Conservation (phyloP, 2,797 vertebrate genomes). For the Sphenodon punctatus region DNA sequence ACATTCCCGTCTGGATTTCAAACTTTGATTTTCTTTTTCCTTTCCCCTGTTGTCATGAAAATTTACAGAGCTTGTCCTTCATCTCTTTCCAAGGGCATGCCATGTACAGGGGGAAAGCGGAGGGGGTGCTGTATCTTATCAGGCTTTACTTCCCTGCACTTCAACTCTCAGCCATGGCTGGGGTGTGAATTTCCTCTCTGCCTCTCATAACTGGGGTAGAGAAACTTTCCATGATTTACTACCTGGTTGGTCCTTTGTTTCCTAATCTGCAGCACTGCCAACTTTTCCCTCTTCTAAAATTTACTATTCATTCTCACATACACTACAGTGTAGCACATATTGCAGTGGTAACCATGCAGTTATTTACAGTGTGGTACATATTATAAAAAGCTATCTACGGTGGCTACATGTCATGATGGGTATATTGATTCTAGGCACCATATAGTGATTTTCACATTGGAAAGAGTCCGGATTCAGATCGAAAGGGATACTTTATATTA, state of each 20-base stretch:
- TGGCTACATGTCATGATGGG: not conserved
- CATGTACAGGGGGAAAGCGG: conserved; percentile 27
- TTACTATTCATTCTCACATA: not conserved
- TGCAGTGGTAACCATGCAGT: not conserved
- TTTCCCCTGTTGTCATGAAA: conserved; percentile 46
- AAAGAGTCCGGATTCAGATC: no score
- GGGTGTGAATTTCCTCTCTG: not conserved
- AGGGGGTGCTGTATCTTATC: conserved; percentile 19
- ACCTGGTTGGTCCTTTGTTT: not conserved
- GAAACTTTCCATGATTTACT: not conserved
- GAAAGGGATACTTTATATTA: no score
- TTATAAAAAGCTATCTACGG: not conserved
- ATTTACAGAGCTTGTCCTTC: conserved; percentile 48
- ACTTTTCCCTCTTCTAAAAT: not conserved
- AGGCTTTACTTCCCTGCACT: not conserved
- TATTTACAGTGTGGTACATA: not conserved
- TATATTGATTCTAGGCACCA: no score
- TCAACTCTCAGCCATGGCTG: not conserved
- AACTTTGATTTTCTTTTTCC: not conserved
- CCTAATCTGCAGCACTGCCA: not conserved
- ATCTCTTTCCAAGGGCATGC: conserved; percentile 31
- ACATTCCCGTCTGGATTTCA: conserved; percentile 5
- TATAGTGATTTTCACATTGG: no score
- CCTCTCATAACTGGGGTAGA: not conserved
- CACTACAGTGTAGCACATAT: not conserved